Conservation (phyloP, 2,113 vertebrate genomes). For the Lophius piscatorius region DNA sequence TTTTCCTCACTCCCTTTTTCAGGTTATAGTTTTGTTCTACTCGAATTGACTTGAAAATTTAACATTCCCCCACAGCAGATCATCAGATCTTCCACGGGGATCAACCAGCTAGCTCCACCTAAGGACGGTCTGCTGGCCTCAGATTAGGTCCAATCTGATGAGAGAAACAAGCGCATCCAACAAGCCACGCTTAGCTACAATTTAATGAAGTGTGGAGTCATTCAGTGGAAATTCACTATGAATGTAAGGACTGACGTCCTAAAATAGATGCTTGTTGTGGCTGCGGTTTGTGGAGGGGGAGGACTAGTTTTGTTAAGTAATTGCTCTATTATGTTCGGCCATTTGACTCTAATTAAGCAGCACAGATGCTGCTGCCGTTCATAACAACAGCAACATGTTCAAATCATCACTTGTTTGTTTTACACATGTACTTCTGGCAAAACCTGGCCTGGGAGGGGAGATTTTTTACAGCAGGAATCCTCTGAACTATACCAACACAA, state of each 20-base stretch:
- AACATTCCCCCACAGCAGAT: conserved; percentile 11
- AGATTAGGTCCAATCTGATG: conserved; percentile 67
- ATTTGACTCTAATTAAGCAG: conserved; percentile 68
- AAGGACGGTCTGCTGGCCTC: conserved; percentile 40
- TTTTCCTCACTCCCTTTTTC: too few species aligned
- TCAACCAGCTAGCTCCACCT: conserved; percentile 46
- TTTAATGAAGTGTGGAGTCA: conserved; percentile 7
- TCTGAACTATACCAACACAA: conserved; percentile 1
- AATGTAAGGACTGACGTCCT: conserved; percentile 23
- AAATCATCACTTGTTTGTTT: conserved; percentile 13
- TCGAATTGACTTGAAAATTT: too few species aligned
- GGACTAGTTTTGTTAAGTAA: conserved; percentile 62
- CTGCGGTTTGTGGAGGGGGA: conserved; percentile 30
- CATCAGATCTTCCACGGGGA: conserved; percentile 64
- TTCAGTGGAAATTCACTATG: conserved; percentile 24
- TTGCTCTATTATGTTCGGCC: conserved; percentile 64
- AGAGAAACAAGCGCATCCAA: conserved; percentile 47
- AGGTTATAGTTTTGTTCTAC: too few species aligned
- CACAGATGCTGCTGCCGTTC: conserved; percentile 48
- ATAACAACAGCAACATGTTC: conserved; percentile 45
- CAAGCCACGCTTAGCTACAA: conserved; percentile 12
- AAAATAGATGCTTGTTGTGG: conserved; percentile 26
- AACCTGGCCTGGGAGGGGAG: background rate
- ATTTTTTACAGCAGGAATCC: background rate
- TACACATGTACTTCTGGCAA: background rate